Base-by-base conservation (phyloP, 2,888 invertebrate species). In the Polia nebulosa region DNA sequence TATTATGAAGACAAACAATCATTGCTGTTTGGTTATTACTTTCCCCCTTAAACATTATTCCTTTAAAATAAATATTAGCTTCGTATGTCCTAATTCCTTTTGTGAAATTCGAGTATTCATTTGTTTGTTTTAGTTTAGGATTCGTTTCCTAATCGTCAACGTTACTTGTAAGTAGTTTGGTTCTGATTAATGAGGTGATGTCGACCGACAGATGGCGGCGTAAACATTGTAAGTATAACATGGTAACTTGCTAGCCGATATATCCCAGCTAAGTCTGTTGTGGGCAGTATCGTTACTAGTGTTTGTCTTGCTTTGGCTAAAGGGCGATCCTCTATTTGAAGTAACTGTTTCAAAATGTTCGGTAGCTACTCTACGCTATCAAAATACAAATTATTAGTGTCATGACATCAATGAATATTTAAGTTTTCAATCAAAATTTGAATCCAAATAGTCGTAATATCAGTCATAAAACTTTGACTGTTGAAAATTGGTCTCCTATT, bases 161-260 rank as follows among this genome's bases (percentile, higher is more conserved):
- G 45, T 29, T 52, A 57, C 32, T 62, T 59, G 66, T 52, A 36
- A 72, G 55, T 53, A 55, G 34, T 70, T 32, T 45, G 47, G n/a
- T 44, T 55, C 29, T 73, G 60, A 72, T 61, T 61, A 53, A 73
- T 36, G 67, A 72, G 32, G 52, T 11, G 22, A 25, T 66, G 52
- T 25, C 11, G 59, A 72, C 52, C 29, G 65, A 78, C 58, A 51
- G 39, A 65, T 60, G 44, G 53, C 51, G n/a, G 39, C 9, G 52
- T 78, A 78, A 75, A 78, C 73, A 60, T 72, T 56, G 47, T 36
- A 11, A 51, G 66, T 56, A 27, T 39, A 67, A 76, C 58, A 53
- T 53, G 69, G 45, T 68, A 47, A 78, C 77, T 72, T 78, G 78
- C 56, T 78, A 78, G 78, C 39, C 58, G 74, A 74, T 78, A 49